Evolutionary conservation across 2,113 vertebrate genomes (phyloP), one percentile per base, ranked within the genome.

Genomic region (Ciconia stormi): DNA sequence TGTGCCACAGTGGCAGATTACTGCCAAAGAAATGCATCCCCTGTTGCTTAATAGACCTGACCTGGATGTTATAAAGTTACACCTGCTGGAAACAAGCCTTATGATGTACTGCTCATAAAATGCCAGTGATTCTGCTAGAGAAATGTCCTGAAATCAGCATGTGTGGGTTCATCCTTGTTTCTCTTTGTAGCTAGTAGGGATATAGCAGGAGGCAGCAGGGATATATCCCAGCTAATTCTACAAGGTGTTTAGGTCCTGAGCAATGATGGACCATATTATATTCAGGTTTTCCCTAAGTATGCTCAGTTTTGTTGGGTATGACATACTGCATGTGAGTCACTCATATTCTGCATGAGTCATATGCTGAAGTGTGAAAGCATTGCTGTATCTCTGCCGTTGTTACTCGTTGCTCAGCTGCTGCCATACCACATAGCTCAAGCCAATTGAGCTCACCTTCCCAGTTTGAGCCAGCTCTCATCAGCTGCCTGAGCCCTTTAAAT

Each of bases 361-460:
- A 95, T 96, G 96, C 76, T 95, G 83, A 96, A 96, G 95, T 95
- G 94, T 97, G 95, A 96, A 97, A 96, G 93, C 94, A 96, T 55
- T 91, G 87, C 95, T 91, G 87, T 94, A 63, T 96, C 77, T 94
- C 89, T 97, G 96, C 61, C 3, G 44, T 76, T 91, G 94, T 93
- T 97, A 93, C 89, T 84, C 65, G 89, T 83, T 97, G 96, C 96
- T 97, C 95, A 96, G 73, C 91, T 95, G 91, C 94, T 97, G 95
- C 96, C 91, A 42, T 83, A 78, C 82, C 56, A 85, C 87, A 82
- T 25, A 96, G 65, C 89, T 93, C 69, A 91, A 96, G 87, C 87
- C 94, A 94, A 52, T 44, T 65, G 89, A 91, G 84, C 81, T 96
- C 87, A 96, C 96, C 96, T 97, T 96, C 78, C 73, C 92, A 90